Evolutionary conservation across 2,888 invertebrate genomes (phyloP).

Genomic region (Nasonovia ribisnigri): DNA sequence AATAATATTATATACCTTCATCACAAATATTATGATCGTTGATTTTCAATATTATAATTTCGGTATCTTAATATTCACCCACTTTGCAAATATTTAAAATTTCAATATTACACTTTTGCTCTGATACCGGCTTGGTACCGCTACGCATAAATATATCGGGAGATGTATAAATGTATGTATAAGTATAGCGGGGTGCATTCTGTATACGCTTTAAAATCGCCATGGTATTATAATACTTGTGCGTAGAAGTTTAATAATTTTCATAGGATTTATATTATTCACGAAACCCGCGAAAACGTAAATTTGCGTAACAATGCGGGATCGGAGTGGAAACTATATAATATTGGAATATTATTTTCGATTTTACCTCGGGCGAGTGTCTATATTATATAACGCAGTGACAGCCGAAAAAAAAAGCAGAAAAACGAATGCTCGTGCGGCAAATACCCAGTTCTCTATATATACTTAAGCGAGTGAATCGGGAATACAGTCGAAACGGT

Average conservation of each 20-base stretch:
- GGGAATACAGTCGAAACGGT: background rate
- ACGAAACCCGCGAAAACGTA: background rate
- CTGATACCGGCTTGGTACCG: background rate
- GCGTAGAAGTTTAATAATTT: background rate
- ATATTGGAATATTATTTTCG: slow-evolving; percentile 5
- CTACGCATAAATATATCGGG: background rate
- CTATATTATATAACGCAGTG: background rate
- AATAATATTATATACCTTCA: background rate
- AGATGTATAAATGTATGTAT: background rate
- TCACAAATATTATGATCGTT: background rate
- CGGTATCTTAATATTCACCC: background rate
- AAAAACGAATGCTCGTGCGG: background rate
- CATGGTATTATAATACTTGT: background rate
- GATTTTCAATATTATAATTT: background rate
- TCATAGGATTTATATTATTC: slow-evolving; percentile 19
- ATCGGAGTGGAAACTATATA: background rate
- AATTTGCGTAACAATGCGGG: slow-evolving; percentile 41
- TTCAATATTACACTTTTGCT: background rate
- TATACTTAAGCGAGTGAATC: slow-evolving; percentile 18
- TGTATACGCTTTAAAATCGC: background rate
- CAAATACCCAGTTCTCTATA: background rate
- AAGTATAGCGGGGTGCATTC: background rate
- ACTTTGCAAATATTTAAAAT: background rate
- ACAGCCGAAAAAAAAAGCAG: background rate
- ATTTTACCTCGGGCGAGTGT: background rate